Base-by-base conservation (phyloP, 2,888 invertebrate species). In the Pyrrhia umbra region DNA sequence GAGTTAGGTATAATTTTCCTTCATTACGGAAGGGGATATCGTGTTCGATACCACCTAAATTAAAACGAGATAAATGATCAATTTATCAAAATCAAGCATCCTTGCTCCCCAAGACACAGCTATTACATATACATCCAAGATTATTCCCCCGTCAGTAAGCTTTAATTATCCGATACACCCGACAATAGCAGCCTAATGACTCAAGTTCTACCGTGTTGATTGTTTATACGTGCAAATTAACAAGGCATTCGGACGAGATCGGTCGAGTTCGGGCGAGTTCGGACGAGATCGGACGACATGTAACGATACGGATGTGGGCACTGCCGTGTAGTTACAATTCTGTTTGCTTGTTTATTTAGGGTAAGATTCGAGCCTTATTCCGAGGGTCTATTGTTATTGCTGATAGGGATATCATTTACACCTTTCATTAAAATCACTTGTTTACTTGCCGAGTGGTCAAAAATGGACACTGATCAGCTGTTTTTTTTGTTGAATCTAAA, bases 131-230 rank as follows among this genome's bases (percentile, higher is more conserved):
- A 50, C 37, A 46, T 51, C 30, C 37, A n/a, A 51, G 54, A 50
- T 73, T 67, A 59, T 67, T 59, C 52, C 54, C 59, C 34, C 16
- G 50, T 54, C 43, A 50, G 43, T 45, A 15, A 39, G 4, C 16
- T 42, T 42, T 46, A 67, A 73, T 69, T 47, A 50, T 9, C 50
- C 45, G 20, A 55, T 46, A 59, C 27, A 25, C 6, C 10, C n/a
- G 42, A 46, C 62, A 58, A 68, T 58, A 50, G 49, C 30, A 45
- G 15, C 9, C 23, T 63, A 68, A 58, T 51, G 37, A 50, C 62
- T 52, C 30, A 20, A 50, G 40, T 42, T 21, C n/a, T 13, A 9
- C 8, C 3, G 5, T 23, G 42, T 34, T 39, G 45, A 63, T 52
- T 34, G 25, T 8, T 54, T 37, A 25, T 18, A 15, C 21, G 47